Conservation (phyloP, 1,140 invertebrate species). For the Teleopsis dalmanni region DNA sequence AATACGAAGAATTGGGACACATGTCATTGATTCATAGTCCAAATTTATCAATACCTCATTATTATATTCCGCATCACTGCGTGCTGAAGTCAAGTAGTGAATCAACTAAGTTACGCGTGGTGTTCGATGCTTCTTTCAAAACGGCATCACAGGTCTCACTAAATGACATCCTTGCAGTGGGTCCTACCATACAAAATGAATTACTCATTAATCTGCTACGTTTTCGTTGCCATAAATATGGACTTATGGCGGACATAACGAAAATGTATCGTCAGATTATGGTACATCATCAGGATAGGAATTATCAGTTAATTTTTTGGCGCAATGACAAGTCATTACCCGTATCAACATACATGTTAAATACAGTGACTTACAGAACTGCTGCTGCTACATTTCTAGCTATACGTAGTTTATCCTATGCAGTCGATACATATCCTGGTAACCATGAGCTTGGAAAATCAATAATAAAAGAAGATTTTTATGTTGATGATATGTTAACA, state of each 20-base stretch:
- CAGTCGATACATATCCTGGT: background rate
- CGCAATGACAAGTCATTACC: background rate
- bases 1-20: background rate
- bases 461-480: conserved; percentile 30
- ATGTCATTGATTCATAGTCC: background rate
- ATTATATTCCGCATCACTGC: background rate
- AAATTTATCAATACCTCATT: background rate
- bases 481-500: conserved; percentile 45
- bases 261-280: conserved; percentile 1
- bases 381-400: background rate
- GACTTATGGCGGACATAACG: background rate
- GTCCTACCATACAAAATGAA: background rate
- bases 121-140: background rate
- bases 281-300: background rate
- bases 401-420: background rate
- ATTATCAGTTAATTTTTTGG: conserved; percentile 1
- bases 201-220: background rate
- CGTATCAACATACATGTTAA: background rate
- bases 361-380: background rate
- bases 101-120: conserved; percentile 15
- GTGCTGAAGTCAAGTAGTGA: conserved; percentile 7
- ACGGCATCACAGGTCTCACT: background rate
- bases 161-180: background rate
- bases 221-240: background rate
- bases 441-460: background rate